Conservation (phyloP, 2,888 invertebrate species). For the Andrena fulva region DNA sequence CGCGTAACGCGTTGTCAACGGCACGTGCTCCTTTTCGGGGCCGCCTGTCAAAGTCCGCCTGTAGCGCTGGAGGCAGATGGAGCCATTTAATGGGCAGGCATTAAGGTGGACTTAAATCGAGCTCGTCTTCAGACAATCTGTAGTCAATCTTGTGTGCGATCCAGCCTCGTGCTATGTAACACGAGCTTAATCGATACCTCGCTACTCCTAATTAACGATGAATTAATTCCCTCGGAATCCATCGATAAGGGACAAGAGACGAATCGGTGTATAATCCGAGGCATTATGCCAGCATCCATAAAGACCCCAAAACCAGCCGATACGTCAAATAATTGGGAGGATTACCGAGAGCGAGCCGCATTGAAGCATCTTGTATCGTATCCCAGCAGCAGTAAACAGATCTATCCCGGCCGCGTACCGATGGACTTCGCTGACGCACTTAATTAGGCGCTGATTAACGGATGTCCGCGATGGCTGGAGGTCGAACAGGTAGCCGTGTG, state of each 20-base stretch:
- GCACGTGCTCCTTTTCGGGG: neutral
- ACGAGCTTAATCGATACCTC: too few species aligned
- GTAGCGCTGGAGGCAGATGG: constrained; percentile 8
- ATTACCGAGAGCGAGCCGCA: neutral
- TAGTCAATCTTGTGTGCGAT: neutral
- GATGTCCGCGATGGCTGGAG: constrained; percentile 69
- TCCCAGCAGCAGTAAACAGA: constrained; percentile 36
- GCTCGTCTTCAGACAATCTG: constrained; percentile 44
- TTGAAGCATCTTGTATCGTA: constrained; percentile 18
- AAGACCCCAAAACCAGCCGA: neutral
- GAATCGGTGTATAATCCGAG: neutral
- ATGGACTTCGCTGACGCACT: constrained; percentile 75
- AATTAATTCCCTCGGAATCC: neutral
- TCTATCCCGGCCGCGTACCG: constrained; percentile 50
- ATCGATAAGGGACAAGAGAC: neutral
- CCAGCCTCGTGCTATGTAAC: too few species aligned
- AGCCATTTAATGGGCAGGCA: constrained; percentile 30
- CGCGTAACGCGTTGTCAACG: neutral
- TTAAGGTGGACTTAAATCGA: constrained; percentile 53
- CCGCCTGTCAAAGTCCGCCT: constrained; percentile 30
- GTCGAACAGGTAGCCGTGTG: constrained; percentile 62
- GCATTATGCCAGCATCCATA: neutral
- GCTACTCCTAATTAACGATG: too few species aligned
- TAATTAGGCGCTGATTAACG: constrained; percentile 78
- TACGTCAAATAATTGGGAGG: constrained; percentile 27